Conservation (phyloP, 2,888 invertebrate genomes). For the Steromphala cineraria region DNA sequence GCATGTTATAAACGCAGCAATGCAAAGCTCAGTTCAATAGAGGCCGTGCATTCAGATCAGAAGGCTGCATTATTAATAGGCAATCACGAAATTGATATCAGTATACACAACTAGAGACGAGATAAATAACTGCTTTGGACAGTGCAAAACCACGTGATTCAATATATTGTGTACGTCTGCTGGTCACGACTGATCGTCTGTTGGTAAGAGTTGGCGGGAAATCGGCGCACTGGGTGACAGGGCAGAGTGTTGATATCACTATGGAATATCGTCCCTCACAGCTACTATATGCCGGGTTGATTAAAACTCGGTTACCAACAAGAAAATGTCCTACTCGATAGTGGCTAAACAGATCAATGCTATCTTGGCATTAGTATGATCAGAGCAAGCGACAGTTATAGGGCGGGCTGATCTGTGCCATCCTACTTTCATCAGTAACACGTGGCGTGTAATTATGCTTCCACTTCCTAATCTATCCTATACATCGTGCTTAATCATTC, state of each 20-base stretch:
- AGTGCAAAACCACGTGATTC: background rate
- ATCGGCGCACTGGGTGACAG: background rate
- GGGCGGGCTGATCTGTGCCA: too few relatives aligned
- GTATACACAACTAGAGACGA: background rate
- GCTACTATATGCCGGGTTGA: background rate
- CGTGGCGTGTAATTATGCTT: too few relatives aligned
- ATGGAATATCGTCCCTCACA: background rate
- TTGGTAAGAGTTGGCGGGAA: background rate
- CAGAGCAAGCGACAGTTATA: too few relatives aligned
- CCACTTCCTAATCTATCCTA: too few relatives aligned
- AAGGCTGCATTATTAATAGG: constrained; percentile 7
- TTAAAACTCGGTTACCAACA: background rate
- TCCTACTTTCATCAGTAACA: too few relatives aligned
- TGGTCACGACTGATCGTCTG: constrained; percentile 6
- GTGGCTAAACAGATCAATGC: background rate
- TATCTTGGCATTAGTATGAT: too few relatives aligned
- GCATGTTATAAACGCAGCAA: too few relatives aligned
- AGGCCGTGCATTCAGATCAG: background rate
- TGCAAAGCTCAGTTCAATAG: background rate
- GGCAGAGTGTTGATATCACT: background rate
- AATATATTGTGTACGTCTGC: background rate
- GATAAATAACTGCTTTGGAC: too few relatives aligned
- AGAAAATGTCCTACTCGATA: constrained; percentile 6
- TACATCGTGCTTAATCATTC: too few relatives aligned
- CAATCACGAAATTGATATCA: constrained; percentile 14